Evolutionary conservation across 1,140 invertebrate species (phyloP).

Genomic region (Drosophila cardini): DNA sequence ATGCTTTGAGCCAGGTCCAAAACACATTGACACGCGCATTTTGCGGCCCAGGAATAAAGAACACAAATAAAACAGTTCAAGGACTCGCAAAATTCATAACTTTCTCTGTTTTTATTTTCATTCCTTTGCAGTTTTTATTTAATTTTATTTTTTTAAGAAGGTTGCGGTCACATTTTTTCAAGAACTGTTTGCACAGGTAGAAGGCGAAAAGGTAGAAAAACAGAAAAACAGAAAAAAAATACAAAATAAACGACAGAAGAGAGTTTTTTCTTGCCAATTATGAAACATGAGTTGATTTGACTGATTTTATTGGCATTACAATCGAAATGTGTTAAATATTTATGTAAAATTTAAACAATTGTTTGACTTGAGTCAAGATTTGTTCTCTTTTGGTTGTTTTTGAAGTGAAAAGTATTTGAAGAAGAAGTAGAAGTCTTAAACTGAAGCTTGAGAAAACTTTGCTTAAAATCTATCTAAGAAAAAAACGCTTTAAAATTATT

Average conservation of each 20-base stretch:
- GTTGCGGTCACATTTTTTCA: conserved; percentile 63
- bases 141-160: conserved; percentile 53
- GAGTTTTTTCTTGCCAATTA: conserved; percentile 21
- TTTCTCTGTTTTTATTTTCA: conserved; percentile 54
- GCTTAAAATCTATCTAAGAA: no score
- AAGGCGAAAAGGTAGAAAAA: conserved; percentile 3
- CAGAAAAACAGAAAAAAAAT: background rate
- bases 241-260: background rate
- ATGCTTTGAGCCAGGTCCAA: conserved; percentile 15
- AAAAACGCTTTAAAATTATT: no score
- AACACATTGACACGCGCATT: conserved; percentile 61
- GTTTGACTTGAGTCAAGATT: background rate
- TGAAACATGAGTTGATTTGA: conserved; percentile 6
- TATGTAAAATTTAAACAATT: conserved; percentile 22
- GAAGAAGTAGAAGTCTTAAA: background rate
- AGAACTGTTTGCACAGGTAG: conserved; percentile 55
- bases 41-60: conserved; percentile 60
- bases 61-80: conserved; percentile 78
- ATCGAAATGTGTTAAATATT: conserved; percentile 13
- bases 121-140: background rate
- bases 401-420: background rate
- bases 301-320: conserved; percentile 3
- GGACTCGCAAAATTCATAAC: conserved; percentile 63
- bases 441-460: no score
- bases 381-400: no score